Conservation (phyloP, 64 coral and sea anemone genomes). For the Dendrophyllia cribrosa region DNA sequence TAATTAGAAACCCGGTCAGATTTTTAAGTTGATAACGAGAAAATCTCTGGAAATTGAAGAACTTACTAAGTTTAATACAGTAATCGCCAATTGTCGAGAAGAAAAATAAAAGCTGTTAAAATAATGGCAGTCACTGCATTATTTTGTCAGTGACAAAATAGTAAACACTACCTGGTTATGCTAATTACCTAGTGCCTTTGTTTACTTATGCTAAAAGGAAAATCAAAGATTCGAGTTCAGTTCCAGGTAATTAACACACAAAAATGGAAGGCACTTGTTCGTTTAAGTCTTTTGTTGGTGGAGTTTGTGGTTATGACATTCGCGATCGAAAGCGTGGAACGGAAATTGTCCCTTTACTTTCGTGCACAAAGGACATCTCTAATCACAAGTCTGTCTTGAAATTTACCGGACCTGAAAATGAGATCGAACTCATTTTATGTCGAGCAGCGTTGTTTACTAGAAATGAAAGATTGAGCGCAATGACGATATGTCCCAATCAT, state of each 20-base stretch:
- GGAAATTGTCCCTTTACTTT: constrained; percentile 41
- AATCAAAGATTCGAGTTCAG: no score
- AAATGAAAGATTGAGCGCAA: background rate
- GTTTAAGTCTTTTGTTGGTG: constrained; percentile 41
- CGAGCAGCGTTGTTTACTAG: background rate
- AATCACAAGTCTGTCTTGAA: constrained; percentile 10
- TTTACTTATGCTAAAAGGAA: background rate
- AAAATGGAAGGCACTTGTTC: constrained; percentile 61
- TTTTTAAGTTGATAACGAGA: no score
- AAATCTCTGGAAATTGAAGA: no score
- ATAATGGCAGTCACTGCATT: no score
- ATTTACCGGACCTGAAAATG: constrained; percentile 48
- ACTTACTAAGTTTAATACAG: no score
- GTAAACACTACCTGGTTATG: background rate
- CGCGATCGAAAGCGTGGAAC: constrained; percentile 43
- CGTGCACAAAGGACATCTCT: constrained; percentile 43
- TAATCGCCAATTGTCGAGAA: no score
- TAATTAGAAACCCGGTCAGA: no score
- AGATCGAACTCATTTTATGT: constrained; percentile 11
- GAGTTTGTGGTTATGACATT: constrained; percentile 52
- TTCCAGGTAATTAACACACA: background rate
- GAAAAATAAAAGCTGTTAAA: no score
- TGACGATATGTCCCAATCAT: constrained; percentile 60
- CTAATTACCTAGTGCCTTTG: background rate
- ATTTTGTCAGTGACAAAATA: no score